Conservation (phyloP, 2,888 invertebrate species). For the Stenotaenia linearis region DNA sequence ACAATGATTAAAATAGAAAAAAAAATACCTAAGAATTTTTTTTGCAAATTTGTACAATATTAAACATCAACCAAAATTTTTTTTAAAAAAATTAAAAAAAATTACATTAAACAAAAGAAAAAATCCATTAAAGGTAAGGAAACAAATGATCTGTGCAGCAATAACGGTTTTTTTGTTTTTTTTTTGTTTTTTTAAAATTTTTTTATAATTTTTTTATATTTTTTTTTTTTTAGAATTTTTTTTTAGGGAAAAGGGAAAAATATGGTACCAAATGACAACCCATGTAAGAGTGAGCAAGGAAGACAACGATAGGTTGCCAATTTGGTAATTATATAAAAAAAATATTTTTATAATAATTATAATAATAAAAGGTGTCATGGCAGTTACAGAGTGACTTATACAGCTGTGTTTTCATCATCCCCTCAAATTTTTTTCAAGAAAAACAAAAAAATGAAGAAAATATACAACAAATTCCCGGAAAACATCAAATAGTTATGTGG, state of each 20-base stretch:
- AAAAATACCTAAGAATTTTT: neutral
- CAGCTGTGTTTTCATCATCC: neutral
- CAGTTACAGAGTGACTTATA: conserved; percentile 4
- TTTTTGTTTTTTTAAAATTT: too few species aligned
- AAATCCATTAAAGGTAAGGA: neutral
- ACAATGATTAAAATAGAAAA: neutral
- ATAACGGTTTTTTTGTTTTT: neutral
- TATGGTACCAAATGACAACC: conserved; percentile 27
- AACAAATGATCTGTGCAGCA: neutral
- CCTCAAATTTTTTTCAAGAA: neutral
- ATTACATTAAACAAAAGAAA: neutral
- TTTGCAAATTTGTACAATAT: neutral
- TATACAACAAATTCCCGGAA: neutral
- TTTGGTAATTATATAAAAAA: conserved; percentile 17
- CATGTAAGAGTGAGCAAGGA: conserved; percentile 28
- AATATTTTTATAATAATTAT: neutral
- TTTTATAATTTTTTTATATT: neutral
- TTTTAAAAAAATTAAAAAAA: neutral
- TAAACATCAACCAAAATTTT: neutral
- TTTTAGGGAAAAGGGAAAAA: neutral
- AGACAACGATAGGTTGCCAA: conserved; percentile 31
- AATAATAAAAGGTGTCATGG: conserved; percentile 27
- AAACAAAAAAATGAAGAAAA: neutral
- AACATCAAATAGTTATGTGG: conserved; percentile 6
- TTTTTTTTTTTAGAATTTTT: neutral